Conservation (phyloP, 1,140 invertebrate species). For the Lucilia sericata region DNA sequence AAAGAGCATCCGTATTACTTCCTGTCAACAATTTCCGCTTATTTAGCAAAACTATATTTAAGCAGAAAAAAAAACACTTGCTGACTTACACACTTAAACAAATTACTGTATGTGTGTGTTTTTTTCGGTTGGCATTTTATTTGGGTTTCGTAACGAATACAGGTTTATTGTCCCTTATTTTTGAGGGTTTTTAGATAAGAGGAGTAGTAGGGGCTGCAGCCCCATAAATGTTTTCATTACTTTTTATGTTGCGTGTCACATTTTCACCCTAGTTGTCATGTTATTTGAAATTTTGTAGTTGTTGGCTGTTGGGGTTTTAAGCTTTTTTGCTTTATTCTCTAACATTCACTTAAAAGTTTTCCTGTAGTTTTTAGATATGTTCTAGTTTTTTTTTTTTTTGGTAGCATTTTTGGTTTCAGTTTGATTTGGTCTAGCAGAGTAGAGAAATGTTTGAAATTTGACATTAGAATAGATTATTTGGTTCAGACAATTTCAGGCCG, state of each 20-base stretch:
- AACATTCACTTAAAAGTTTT: conserved; percentile 16
- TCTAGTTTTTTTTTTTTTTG: too few relatives aligned
- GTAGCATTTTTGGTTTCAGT: too few relatives aligned
- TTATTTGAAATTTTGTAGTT: not conserved
- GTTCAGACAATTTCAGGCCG: too few relatives aligned
- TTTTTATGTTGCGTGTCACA: conserved; percentile 10
- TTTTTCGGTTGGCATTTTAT: not conserved
- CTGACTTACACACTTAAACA: not conserved
- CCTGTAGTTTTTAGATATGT: too few relatives aligned
- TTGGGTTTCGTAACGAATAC: not conserved
- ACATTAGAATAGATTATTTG: too few relatives aligned
- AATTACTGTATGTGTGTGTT: not conserved
- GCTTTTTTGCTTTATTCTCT: not conserved
- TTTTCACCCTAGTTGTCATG: conserved; percentile 17
- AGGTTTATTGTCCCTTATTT: conserved; percentile 23
- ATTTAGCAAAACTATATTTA: conserved; percentile 48
- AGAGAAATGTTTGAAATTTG: too few relatives aligned
- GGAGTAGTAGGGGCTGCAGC: not conserved
- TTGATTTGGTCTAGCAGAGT: too few relatives aligned
- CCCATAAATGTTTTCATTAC: not conserved
- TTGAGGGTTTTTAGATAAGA: not conserved
- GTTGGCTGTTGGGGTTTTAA: not conserved
- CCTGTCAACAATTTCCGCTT: conserved; percentile 50
- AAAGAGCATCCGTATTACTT: conserved; percentile 49
- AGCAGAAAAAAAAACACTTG: not conserved